These are phyloP conservation scores for Hippopotamus amphibius DNA, from an alignment of 2,113 vertebrate genomes.

Conservation along the genomic window DNA sequence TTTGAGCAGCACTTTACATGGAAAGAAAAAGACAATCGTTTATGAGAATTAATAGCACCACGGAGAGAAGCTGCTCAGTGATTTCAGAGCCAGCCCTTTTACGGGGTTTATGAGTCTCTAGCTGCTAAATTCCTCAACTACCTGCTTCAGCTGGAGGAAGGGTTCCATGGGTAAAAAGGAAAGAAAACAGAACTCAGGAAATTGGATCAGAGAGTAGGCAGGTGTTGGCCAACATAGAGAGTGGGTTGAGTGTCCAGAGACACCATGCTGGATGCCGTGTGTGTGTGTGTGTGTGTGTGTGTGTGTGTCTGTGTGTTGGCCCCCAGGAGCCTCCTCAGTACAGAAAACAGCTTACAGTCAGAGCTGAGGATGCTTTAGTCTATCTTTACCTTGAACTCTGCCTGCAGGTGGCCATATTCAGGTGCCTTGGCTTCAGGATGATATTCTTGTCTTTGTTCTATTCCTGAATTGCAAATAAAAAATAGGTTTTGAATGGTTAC, in stretches of 20 bases:
- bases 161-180: background rate
- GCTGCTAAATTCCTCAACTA: background rate
- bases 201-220: background rate
- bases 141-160: background rate
- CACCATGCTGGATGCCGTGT: background rate
- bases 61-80: background rate
- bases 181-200: background rate
- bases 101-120: background rate
- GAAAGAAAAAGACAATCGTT: slow-evolving; percentile 46
- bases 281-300: background rate
- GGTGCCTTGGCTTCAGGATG: background rate
- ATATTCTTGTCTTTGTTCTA: background rate
- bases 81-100: background rate
- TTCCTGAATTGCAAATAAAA: background rate
- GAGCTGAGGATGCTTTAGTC: background rate
- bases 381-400: background rate
- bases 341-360: background rate
- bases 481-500: background rate
- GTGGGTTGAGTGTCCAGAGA: background rate
- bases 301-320: background rate
- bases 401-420: background rate
- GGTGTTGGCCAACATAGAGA: background rate
- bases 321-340: background rate
- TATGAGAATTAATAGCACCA: slow-evolving; percentile 36
- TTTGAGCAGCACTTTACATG: slow-evolving; percentile 67